Base-by-base conservation (phyloP, 2,888 invertebrate genomes). In the Arenicola marina region DNA sequence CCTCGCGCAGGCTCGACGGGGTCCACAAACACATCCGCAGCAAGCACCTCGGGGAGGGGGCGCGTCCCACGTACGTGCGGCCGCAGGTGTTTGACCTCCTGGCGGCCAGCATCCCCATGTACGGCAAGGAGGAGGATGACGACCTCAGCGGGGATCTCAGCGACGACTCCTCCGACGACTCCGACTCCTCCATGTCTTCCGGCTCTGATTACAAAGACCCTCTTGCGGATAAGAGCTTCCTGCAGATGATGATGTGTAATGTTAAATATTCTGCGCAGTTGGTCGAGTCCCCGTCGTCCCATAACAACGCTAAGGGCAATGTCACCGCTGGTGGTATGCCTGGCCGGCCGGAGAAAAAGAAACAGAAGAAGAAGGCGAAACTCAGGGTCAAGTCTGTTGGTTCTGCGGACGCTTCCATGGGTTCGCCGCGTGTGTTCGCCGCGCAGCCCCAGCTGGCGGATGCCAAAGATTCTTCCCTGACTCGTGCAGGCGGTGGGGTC, bases 11-110 rank as follows among this genome's bases (percentile, higher is more conserved):
- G 18, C 61, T 57, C 11, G 70, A 70, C 54, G 64, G 68, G 15
- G 63, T 70, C 2, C 44, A 60, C 21, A 60, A 66, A 4, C 70
- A 70, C 62, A 64, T 67, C 45, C 65, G 62, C 38, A 62, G 63
- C n/a, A 70, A 68, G 62, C 70, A 70, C 56, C 59, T 55, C 24
- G 62, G 55, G 21, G 60, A 59, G 28, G 64, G 55, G 21, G 64
- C 59, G 4, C 53, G 59, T 48, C 51, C 61, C 24, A 48, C 24
- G 48, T 48, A 48, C 24, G 48, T 48, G 18, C 15, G 48, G n/a
- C 48, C 48, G 7, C 48, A 48, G 48, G 24, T 48, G 7, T 48
- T 48, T 24, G 48, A 48, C 48, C 24, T 48, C 18, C 48, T 48
- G 48, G 15, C 48, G 7, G n/a, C n/a, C n/a, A n/a, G n/a, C n/a